These are phyloP conservation scores for Danaus plexippus DNA, from an alignment of 1,140 invertebrate species.

Conservation along the genomic window DNA sequence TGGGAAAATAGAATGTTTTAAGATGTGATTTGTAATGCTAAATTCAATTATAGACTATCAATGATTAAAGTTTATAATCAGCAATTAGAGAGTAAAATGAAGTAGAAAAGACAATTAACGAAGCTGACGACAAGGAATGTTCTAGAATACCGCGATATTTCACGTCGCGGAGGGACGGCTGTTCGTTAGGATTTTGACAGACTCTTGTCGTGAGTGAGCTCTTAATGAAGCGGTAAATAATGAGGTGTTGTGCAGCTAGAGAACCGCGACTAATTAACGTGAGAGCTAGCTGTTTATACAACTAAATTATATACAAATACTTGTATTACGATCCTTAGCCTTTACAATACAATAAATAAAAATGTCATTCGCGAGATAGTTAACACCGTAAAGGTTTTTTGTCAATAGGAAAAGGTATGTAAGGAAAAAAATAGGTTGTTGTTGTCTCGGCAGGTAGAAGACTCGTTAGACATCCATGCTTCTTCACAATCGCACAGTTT, in stretches of 20 bases:
- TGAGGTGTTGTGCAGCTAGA: constrained; percentile 58
- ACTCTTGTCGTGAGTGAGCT: constrained; percentile 54
- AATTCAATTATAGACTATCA: constrained; percentile 1
- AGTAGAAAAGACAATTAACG: constrained; percentile 51
- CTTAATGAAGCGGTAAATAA: constrained; percentile 71
- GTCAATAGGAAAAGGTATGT: constrained; percentile 24
- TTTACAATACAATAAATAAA: constrained; percentile 6
- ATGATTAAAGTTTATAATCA: not conserved
- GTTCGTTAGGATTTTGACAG: constrained; percentile 66
- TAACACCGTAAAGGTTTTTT: constrained; percentile 18
- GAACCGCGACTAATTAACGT: constrained; percentile 58
- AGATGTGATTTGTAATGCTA: not conserved
- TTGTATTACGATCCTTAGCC: constrained; percentile 5
- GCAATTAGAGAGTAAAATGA: constrained; percentile 5
- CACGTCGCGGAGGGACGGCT: constrained; percentile 44
- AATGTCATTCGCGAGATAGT: constrained; percentile 14
- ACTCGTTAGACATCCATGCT: constrained; percentile 43
- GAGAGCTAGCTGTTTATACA: constrained; percentile 9
- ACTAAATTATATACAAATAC: constrained; percentile 2
- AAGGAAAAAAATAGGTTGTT: constrained; percentile 20
- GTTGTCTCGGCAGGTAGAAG: constrained; percentile 34
- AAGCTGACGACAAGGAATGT: constrained; percentile 57
- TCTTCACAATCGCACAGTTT: constrained; percentile 44
- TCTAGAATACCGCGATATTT: constrained; percentile 64
- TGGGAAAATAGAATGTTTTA: not conserved